A percentile compares a stretch with the other conserved stretches of the same genome.
Conservation (phyloP, 2,888 invertebrate genomes). For the Yponomeuta malinellus region DNA sequence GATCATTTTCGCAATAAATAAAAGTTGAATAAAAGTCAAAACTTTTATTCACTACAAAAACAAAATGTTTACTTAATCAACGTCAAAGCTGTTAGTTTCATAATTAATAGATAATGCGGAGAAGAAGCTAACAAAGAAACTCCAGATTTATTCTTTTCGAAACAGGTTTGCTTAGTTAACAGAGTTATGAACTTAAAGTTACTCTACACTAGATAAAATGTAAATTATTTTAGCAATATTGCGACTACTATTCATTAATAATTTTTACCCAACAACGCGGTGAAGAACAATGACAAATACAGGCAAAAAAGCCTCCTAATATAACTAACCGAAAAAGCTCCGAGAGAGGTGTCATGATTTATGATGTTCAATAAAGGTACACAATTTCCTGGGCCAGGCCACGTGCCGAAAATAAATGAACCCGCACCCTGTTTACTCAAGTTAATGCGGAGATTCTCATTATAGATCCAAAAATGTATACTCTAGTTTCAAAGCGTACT, state of each 20-base stretch:
- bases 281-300: neutral
- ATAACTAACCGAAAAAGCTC: neutral
- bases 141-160: too few relatives aligned
- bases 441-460: conserved; percentile 59
- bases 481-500: neutral
- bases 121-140: too few relatives aligned
- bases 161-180: too few relatives aligned
- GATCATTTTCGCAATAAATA: too few relatives aligned
- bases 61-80: too few relatives aligned
- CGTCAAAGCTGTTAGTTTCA: too few relatives aligned
- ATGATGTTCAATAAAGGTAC: conserved; percentile 48
- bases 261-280: neutral
- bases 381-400: conserved; percentile 39
- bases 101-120: too few relatives aligned
- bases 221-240: too few relatives aligned
- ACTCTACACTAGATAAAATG: too few relatives aligned
- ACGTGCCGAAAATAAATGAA: conserved; percentile 39
- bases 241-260: neutral
- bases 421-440: conserved; percentile 48
- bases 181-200: too few relatives aligned
- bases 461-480: conserved; percentile 47
- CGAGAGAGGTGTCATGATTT: conserved; percentile 37
- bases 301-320: neutral
- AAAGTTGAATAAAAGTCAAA: too few relatives aligned
- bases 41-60: too few relatives aligned